Percentiles rank a stretch among this genome's conserved stretches.
These are phyloP conservation scores for Volucella zonaria DNA, from an alignment of 2,888 invertebrate genomes.

Conservation along the genomic window DNA sequence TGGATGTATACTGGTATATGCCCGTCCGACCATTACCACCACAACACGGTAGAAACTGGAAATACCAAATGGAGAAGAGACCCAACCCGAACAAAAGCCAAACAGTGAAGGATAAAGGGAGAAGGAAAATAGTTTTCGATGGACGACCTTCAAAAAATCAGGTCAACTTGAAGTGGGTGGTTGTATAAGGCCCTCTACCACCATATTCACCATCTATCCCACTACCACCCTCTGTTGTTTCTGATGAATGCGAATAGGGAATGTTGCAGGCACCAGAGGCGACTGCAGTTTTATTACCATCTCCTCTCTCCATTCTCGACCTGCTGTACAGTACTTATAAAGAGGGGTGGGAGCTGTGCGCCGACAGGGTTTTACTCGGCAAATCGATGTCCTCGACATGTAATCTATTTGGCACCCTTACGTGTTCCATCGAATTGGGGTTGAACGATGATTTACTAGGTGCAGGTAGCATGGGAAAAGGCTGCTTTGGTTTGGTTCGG, in stretches of 20 bases:
- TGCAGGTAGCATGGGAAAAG: conserved; percentile 17
- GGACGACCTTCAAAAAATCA: conserved; percentile 73
- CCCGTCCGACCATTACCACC: conserved; percentile 65
- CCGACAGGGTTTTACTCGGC: conserved; percentile 20
- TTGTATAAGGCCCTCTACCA: not conserved
- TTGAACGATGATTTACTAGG: conserved; percentile 66
- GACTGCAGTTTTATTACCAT: conserved; percentile 28
- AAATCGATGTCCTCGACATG: conserved; percentile 71
- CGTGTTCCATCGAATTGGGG: conserved; percentile 50
- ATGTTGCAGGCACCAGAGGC: conserved; percentile 8
- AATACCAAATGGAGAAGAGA: not conserved
- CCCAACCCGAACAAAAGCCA: not conserved
- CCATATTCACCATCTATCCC: not conserved
- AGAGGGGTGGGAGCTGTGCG: conserved; percentile 4
- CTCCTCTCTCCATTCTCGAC: not conserved
- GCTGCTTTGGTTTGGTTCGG: not conserved
- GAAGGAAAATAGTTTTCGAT: conserved; percentile 58
- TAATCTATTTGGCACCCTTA: conserved; percentile 65
- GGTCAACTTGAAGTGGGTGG: conserved; percentile 64
- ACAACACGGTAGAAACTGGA: conserved; percentile 48
- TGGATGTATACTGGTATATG: conserved; percentile 1
- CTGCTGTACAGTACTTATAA: not conserved
- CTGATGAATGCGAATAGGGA: conserved; percentile 33
- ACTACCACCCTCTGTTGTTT: not conserved
- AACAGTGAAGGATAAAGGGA: conserved; percentile 10